These are phyloP conservation scores for Synanthedon myopaeformis DNA, from an alignment of 2,888 invertebrate species.

Conservation along the genomic window DNA sequence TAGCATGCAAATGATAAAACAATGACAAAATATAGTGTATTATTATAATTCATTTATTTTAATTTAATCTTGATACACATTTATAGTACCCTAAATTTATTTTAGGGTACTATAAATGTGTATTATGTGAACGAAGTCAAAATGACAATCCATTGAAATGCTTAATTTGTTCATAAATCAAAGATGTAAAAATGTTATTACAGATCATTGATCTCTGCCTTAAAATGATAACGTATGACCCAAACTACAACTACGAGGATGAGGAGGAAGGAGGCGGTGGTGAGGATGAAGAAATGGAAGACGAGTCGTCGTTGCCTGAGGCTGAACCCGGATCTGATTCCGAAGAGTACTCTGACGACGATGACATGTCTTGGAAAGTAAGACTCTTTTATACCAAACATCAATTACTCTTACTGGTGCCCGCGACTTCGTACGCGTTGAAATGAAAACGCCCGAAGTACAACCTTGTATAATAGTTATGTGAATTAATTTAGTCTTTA, in stretches of 20 bases:
- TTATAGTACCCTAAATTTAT: too few relatives aligned
- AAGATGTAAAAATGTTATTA: background rate
- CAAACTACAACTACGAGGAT: conserved; percentile 98
- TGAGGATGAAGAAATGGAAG: conserved; percentile 79
- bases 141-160: too few relatives aligned
- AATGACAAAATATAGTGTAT: too few relatives aligned
- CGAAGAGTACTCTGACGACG: conserved; percentile 98
- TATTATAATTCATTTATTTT: too few relatives aligned
- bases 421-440: too few relatives aligned
- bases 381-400: background rate
- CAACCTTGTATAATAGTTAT: too few relatives aligned
- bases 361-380: conserved; percentile 99
- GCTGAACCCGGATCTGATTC: conserved; percentile 86
- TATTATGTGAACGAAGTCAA: too few relatives aligned
- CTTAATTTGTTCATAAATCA: too few relatives aligned
- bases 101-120: too few relatives aligned
- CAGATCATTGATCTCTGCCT: conserved; percentile 89
- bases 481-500: background rate
- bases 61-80: too few relatives aligned
- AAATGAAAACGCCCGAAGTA: too few relatives aligned
- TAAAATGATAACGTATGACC: conserved; percentile 94
- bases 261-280: conserved; percentile 80
- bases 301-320: conserved; percentile 74
- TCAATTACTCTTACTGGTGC: background rate
- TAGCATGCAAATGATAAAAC: too few relatives aligned